phyloP scores from a whole-genome alignment of 2,797 vertebrate species.

The Cyclura pinguis region DNA sequence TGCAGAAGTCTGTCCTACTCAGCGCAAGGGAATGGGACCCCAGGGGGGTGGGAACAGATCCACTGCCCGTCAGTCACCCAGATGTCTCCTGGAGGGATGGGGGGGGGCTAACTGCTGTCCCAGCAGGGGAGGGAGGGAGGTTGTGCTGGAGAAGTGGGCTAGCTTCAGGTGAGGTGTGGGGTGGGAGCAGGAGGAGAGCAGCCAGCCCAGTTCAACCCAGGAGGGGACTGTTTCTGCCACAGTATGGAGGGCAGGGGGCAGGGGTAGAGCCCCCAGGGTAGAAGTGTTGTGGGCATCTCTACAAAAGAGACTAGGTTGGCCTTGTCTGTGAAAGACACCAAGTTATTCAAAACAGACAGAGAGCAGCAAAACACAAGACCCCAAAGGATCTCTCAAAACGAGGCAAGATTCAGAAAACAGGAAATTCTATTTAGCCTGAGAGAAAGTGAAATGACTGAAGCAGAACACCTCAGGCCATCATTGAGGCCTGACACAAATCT shows the following conservation, averaged over 20 bases:
- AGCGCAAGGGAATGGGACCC: no score
- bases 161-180: neutral
- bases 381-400: neutral
- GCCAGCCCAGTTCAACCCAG: neutral
- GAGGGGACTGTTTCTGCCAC: no score
- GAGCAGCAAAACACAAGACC: neutral
- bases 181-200: neutral
- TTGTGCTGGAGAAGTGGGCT: no score
- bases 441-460: neutral
- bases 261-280: neutral
- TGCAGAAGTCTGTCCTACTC: no score
- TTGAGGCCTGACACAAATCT: no score
- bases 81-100: no score
- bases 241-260: no score
- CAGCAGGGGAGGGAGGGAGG: neutral
- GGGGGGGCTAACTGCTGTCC: neutral
- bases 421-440: neutral
- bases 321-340: neutral
- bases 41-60: no score
- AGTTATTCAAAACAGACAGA: neutral
- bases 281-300: neutral
- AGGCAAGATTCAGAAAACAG: neutral
- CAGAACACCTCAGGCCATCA: no score
- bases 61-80: no score
- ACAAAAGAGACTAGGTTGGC: neutral